Conservation (phyloP, 2,888 invertebrate species). For the Electrophaes corylata region DNA sequence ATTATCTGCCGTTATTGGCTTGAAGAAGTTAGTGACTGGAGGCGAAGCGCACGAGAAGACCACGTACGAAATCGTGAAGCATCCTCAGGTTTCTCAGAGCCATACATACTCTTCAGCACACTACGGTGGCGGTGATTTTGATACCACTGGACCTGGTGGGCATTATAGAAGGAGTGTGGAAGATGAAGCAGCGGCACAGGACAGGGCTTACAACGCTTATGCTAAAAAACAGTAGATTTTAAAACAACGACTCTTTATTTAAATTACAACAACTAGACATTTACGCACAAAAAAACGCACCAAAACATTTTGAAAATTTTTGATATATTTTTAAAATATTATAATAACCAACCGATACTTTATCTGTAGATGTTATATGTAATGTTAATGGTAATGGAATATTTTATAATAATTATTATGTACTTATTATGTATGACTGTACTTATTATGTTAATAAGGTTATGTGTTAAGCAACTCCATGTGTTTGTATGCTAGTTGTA, state of each 20-base stretch:
- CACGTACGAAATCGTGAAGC: slow-evolving; percentile 93
- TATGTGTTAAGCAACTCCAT: slow-evolving; percentile 11
- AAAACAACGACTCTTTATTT: slow-evolving; percentile 72
- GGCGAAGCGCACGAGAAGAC: slow-evolving; percentile 90
- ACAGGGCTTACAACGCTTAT: slow-evolving; percentile 86
- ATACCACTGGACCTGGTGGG: slow-evolving; percentile 83
- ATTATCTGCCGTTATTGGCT: slow-evolving; percentile 90
- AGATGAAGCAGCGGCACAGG: slow-evolving; percentile 86
- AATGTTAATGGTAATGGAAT: slow-evolving; percentile 38
- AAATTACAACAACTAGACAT: slow-evolving; percentile 66
- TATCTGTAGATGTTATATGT: slow-evolving; percentile 32
- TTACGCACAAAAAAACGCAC: slow-evolving; percentile 37
- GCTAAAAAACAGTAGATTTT: slow-evolving; percentile 65
- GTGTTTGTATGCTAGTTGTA: slow-evolving; percentile 43
- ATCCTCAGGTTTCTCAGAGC: slow-evolving; percentile 91
- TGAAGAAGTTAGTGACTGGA: slow-evolving; percentile 89
- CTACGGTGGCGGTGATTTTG: slow-evolving; percentile 85
- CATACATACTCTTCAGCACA: slow-evolving; percentile 90
- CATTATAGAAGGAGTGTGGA: slow-evolving; percentile 85
- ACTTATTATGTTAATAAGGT: slow-evolving; percentile 23
- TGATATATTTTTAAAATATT: slow-evolving; percentile 38
- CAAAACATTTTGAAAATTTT: slow-evolving; percentile 36
- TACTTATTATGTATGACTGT: slow-evolving; percentile 4
- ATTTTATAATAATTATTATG: slow-evolving; percentile 12
- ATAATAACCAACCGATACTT: slow-evolving; percentile 51